Evolutionary conservation across 2,113 vertebrate species (phyloP).

Genomic region (Andinoacara biseriatus): DNA sequence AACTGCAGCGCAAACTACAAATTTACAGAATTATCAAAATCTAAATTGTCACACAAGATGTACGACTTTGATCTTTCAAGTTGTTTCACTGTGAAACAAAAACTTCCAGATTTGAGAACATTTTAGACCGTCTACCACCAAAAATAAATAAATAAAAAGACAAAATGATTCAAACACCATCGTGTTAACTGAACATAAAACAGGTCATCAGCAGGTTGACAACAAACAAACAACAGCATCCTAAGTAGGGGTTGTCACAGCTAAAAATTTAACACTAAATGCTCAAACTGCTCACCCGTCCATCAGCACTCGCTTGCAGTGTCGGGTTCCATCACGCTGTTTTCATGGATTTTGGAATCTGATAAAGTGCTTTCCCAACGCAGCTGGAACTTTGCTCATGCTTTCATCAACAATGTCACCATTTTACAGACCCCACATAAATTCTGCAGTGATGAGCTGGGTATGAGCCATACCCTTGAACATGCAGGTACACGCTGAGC

Average conservation of each 20-base stretch:
- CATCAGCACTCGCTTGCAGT: slow-evolving; percentile 1
- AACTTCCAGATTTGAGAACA: too few relatives aligned
- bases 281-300: not conserved
- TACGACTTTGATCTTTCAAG: not conserved
- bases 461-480: slow-evolving; percentile 6
- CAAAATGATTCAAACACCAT: not conserved
- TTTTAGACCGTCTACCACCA: not conserved
- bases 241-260: not conserved
- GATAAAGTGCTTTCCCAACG: not conserved
- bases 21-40: too few relatives aligned
- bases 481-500: slow-evolving; percentile 48
- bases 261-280: not conserved
- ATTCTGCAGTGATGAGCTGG: not conserved
- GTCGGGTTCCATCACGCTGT: not conserved
- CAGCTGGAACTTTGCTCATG: not conserved
- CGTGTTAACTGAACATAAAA: not conserved
- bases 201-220: not conserved
- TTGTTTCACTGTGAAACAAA: not conserved
- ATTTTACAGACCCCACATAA: not conserved
- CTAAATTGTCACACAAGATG: too few relatives aligned
- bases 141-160: not conserved
- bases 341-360: slow-evolving; percentile 5
- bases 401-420: not conserved
- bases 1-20: too few relatives aligned
- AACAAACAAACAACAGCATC: not conserved